These are phyloP conservation scores for Molossus molossus DNA, from an alignment of 2,797 vertebrate species.

Conservation along the genomic window DNA sequence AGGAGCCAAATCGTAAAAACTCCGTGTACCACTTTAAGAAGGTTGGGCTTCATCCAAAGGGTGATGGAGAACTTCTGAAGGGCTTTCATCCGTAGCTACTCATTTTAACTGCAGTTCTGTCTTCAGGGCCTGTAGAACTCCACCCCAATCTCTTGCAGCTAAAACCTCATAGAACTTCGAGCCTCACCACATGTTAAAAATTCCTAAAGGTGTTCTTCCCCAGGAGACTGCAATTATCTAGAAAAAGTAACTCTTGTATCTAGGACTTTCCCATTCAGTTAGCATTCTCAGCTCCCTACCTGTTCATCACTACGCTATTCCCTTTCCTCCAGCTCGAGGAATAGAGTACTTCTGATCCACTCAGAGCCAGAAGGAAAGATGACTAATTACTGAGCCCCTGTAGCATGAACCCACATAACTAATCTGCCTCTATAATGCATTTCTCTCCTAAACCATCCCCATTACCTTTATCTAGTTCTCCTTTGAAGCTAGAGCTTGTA, in stretches of 20 bases:
- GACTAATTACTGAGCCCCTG: not conserved
- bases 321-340: not conserved
- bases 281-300: not conserved
- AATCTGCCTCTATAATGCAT: not conserved
- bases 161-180: conserved; percentile 26
- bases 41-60: not conserved
- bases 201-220: not conserved
- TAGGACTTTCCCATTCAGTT: not conserved
- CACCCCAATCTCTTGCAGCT: not conserved
- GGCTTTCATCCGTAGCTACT: not conserved
- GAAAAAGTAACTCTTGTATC: not conserved
- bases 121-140: not conserved
- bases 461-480: not conserved
- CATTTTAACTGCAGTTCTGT: not conserved
- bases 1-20: not conserved
- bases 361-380: not conserved
- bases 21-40: not conserved
- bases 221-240: not conserved
- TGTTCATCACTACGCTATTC: not conserved
- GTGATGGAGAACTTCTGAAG: not conserved
- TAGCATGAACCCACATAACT: not conserved
- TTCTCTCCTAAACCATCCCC: not conserved
- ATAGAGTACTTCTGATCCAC: not conserved
- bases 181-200: not conserved
- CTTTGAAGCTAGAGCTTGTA: conserved; percentile 23